Conservation (phyloP, 2,113 vertebrate species). For the Neolamprologus sp. region DNA sequence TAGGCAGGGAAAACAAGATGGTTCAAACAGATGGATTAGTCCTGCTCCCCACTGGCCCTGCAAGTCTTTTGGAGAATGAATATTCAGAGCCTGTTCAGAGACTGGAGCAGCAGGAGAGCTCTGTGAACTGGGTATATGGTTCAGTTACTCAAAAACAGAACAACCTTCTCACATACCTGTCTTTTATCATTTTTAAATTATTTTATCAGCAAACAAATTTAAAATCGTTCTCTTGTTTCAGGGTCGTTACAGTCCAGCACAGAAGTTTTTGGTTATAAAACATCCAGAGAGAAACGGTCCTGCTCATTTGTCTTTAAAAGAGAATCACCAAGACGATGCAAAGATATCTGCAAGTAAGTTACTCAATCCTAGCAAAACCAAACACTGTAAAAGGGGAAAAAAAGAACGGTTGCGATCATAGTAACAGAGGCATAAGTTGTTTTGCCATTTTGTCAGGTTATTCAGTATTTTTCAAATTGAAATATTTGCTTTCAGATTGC, state of each 20-base stretch:
- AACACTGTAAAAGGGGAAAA: fast-evolving
- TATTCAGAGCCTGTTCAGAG: background rate
- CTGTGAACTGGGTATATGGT: background rate
- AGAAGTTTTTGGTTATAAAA: background rate
- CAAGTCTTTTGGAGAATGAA: background rate
- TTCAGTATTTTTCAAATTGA: background rate
- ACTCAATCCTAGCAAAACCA: background rate
- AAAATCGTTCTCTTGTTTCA: background rate
- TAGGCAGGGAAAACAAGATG: conserved; percentile 33
- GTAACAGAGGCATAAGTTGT: background rate
- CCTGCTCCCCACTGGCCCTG: background rate
- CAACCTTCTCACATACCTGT: background rate
- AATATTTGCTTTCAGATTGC: background rate
- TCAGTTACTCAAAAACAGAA: background rate
- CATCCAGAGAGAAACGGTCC: background rate
- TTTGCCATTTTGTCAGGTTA: background rate
- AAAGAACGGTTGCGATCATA: background rate
- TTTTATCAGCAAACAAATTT: background rate
- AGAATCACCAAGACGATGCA: background rate
- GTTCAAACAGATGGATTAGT: conserved; percentile 28
- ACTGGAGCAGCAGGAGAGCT: background rate
- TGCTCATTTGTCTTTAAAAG: background rate
- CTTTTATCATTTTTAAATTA: background rate
- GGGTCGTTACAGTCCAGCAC: background rate
- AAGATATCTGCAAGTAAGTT: background rate